Evolutionary conservation across 1,140 invertebrate species (phyloP).

Genomic region (Notospermus geniculatus): DNA sequence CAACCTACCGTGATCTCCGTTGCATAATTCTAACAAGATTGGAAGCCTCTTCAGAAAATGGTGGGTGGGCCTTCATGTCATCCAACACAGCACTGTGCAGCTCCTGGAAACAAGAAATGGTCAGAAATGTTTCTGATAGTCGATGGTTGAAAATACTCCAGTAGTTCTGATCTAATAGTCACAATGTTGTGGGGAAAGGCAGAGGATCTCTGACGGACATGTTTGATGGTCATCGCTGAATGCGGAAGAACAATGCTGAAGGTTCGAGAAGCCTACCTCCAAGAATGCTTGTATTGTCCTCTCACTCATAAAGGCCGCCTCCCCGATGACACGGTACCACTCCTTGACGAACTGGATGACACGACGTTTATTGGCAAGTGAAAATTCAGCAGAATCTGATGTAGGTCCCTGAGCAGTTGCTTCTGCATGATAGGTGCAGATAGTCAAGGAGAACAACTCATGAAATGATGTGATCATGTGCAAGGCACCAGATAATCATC

Average conservation of each 20-base stretch:
- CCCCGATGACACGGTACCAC: constrained; percentile 72
- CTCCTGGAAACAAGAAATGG: constrained; percentile 59
- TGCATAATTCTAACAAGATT: constrained; percentile 41
- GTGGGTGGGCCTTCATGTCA: constrained; percentile 49
- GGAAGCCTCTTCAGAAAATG: constrained; percentile 50
- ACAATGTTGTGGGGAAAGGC: no score
- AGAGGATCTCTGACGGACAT: no score
- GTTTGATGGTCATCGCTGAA: no score
- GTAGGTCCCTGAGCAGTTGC: constrained; percentile 59
- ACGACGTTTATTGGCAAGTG: constrained; percentile 70
- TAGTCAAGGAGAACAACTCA: constrained; percentile 24
- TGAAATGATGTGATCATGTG: no score
- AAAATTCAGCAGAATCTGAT: constrained; percentile 65
- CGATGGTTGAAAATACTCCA: no score
- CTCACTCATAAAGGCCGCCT: constrained; percentile 72
- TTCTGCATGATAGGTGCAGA: constrained; percentile 62
- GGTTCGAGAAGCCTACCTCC: constrained; percentile 60
- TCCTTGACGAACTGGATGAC: constrained; percentile 77
- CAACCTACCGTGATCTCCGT: constrained; percentile 23
- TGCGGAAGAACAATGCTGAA: no score
- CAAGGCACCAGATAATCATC: no score
- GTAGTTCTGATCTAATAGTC: no score
- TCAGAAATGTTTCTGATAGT: background rate
- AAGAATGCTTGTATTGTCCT: constrained; percentile 69
- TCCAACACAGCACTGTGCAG: constrained; percentile 68